Percentiles rank a stretch among this genome's conserved stretches.
Evolutionary conservation across 2,113 vertebrate species (phyloP).

Genomic region (Passer domesticus): DNA sequence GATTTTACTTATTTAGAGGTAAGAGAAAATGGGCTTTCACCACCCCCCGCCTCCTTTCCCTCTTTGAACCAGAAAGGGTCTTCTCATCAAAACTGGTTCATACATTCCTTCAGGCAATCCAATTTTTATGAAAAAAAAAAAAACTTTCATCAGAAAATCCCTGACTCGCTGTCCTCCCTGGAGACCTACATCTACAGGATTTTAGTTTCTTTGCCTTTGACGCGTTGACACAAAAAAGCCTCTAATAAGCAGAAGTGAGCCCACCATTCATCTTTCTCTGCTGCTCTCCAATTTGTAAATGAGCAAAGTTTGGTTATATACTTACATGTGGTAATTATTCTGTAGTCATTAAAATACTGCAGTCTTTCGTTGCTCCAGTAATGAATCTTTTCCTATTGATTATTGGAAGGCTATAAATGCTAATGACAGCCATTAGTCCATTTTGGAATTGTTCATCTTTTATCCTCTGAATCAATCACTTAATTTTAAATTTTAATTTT

Average conservation of each 20-base stretch:
- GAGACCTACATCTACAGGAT: neutral
- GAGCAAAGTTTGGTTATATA: neutral
- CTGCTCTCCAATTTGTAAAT: neutral
- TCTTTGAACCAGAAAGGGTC: conserved; percentile 18
- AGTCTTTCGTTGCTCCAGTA: neutral
- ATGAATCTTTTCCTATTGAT: neutral
- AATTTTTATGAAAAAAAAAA: conserved; percentile 32
- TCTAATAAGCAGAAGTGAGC: neutral
- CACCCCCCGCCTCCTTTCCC: neutral
- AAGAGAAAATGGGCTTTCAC: neutral
- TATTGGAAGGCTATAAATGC: neutral
- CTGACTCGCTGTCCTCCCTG: neutral
- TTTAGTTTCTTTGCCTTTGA: conserved; percentile 33
- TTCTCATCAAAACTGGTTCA: conserved; percentile 60
- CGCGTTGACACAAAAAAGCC: neutral
- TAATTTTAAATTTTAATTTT: neutral
- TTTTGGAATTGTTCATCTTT: neutral
- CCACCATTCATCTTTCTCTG: neutral
- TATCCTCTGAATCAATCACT: neutral
- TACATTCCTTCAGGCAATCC: conserved; percentile 36
- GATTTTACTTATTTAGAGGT: conserved; percentile 1
- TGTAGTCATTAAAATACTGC: neutral
- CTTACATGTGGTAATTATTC: neutral
- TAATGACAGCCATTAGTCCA: neutral
- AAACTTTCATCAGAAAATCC: conserved; percentile 45